These are phyloP conservation scores for Lichenostomus cassidix DNA, from an alignment of 2,113 vertebrate genomes.

Conservation along the genomic window DNA sequence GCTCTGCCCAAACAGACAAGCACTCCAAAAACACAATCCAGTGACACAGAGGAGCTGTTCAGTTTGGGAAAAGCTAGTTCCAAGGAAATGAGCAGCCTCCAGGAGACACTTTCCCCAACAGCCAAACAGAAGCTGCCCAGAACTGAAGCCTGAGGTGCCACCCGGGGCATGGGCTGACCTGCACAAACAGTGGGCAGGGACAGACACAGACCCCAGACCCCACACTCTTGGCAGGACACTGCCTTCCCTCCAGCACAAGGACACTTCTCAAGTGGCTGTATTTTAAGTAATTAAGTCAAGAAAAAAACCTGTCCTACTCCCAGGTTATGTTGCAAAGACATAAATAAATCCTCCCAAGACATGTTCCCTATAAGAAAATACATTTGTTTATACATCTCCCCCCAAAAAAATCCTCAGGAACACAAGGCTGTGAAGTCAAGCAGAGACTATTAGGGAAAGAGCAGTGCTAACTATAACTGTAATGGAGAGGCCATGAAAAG, in stretches of 20 bases:
- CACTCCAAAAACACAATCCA: background rate
- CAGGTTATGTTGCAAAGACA: background rate
- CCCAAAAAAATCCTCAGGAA: background rate
- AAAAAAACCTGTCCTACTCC: background rate
- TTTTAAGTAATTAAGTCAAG: background rate
- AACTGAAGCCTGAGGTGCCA: background rate
- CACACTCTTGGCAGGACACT: background rate
- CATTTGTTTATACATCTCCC: background rate
- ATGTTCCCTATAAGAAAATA: background rate
- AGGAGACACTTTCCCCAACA: background rate
- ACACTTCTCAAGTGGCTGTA: background rate
- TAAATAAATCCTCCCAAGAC: background rate
- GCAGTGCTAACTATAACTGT: background rate
- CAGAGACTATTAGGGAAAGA: background rate
- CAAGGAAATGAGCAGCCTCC: background rate
- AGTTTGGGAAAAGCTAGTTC: background rate
- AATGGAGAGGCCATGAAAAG: background rate
- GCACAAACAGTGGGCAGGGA: background rate
- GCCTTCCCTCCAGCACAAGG: background rate
- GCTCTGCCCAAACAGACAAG: background rate
- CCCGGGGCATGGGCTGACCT: accelerated
- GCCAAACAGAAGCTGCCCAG: background rate
- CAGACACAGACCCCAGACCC: background rate
- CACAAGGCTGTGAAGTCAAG: background rate
- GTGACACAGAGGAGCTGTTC: background rate